Base-by-base conservation (phyloP, 2,797 vertebrate genomes). In the Ptychobarbus kaznakovi region DNA sequence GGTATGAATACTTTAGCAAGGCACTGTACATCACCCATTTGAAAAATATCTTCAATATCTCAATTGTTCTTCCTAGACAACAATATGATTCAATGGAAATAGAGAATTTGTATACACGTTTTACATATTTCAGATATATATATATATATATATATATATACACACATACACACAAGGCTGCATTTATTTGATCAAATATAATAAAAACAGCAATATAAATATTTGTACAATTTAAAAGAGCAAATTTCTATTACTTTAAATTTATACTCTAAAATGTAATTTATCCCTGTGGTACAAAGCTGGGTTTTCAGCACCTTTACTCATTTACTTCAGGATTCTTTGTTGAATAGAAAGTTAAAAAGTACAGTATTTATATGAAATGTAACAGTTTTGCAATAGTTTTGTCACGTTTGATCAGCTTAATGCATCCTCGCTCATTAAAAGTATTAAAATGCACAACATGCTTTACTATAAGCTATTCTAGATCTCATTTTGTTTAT, bases 381-480 rank as follows among this genome's bases (percentile, higher is more conserved):
- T 42, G 18, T 22, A 40, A 40, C n/a, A 0, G 63, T 72, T 72
- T 40, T 69, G 35, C 40, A 11, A 22, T 10, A 69, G 38, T 40
- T 10, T 25, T 9, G n/a, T 16, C 42, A 73, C 12, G 28, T 46
- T 46, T 72, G 12, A 72, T 72, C n/a, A 25, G 42, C 10, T 49
- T 3, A 32, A 32, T 74, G 44, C 15, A 18, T 73, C 7, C n/a
- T 49, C 15, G 1, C n/a, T 16, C n/a, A 73, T 28, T 28, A 18
- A 9, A 46, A 72, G 13, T 15, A 9, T 25, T 25, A 13, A 40
- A 35, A n/a, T 58, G 20, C 22, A 38, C 25, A 68, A 38, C 42
- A 46, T n/a, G 40, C 18, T 58, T 81, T 65, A n/a, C 35, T 3
- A 74, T 42, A 22, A 56, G 53, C 56, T 77, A 40, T 77, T 70